These are phyloP conservation scores for Melikaiella ostensackeni DNA, from an alignment of 2,888 invertebrate species.

Conservation along the genomic window DNA sequence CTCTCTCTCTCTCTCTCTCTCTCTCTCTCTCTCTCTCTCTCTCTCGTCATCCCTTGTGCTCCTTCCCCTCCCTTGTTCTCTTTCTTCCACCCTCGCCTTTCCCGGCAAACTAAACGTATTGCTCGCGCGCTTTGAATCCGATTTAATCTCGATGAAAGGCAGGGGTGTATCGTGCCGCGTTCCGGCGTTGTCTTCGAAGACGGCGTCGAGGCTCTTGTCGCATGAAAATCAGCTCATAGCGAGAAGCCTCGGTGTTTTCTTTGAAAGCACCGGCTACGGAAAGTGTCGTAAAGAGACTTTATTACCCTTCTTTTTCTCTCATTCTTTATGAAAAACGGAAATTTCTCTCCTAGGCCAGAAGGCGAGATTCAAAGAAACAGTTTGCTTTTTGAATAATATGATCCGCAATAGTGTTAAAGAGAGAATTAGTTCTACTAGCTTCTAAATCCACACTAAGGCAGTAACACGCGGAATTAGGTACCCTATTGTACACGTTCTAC, in stretches of 20 bases:
- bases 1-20: conserved; percentile 45
- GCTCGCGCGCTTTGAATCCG: conserved; percentile 60
- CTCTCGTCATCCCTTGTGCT: conserved; percentile 44
- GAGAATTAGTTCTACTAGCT: not conserved
- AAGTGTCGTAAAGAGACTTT: conserved; percentile 13
- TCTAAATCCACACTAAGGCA: not conserved
- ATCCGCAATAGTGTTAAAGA: not conserved
- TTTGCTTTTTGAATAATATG: not conserved
- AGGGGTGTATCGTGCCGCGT: conserved; percentile 39
- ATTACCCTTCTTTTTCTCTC: not conserved
- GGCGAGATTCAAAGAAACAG: not conserved
- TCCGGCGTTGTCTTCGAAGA: not conserved
- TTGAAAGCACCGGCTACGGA: not conserved
- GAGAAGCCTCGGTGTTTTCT: not conserved
- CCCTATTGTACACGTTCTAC: not conserved
- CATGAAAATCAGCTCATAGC: conserved; percentile 5
- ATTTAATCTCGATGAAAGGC: conserved; percentile 61
- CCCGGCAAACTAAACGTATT: conserved; percentile 58
- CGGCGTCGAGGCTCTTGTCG: not conserved
- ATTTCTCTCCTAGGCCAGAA: not conserved
- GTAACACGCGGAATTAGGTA: conserved; percentile 9
- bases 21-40: conserved; percentile 48
- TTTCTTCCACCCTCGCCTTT: conserved; percentile 21
- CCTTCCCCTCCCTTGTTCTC: conserved; percentile 46
- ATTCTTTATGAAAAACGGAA: not conserved